A percentile compares a stretch with the other conserved stretches of the same genome.
Evolutionary conservation across 2,888 invertebrate genomes (phyloP).

Genomic region (Pachycephus smyrnensis): DNA sequence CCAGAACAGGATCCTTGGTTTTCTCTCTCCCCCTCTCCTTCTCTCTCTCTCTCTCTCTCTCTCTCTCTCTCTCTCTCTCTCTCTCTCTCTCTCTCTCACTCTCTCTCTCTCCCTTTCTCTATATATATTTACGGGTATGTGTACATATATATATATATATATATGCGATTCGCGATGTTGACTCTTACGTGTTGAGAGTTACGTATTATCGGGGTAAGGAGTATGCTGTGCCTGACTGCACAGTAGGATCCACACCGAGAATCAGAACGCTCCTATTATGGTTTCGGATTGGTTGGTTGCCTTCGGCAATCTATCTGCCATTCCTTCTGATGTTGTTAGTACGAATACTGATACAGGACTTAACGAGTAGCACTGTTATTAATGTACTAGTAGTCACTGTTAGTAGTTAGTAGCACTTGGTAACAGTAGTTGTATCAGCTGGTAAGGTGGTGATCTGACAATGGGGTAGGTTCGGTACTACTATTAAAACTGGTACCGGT

Average conservation of each 20-base stretch:
- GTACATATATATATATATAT: slow-evolving; percentile 17
- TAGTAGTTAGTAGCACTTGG: background rate
- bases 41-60: slow-evolving; percentile 11
- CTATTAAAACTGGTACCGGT: background rate
- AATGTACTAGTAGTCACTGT: background rate
- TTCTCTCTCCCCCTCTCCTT: slow-evolving; percentile 6
- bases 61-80: slow-evolving; percentile 9
- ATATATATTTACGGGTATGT: too few species aligned
- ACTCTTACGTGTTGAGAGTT: background rate
- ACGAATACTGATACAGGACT: background rate
- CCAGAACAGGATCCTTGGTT: slow-evolving; percentile 18
- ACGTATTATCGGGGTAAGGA: background rate
- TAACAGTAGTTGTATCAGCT: background rate
- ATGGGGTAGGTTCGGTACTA: background rate
- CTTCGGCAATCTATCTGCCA: background rate
- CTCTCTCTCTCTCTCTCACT: slow-evolving; percentile 2
- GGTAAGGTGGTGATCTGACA: background rate
- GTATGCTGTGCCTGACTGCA: background rate
- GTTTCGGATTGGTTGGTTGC: slow-evolving; percentile 1
- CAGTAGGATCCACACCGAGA: background rate
- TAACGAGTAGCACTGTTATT: background rate
- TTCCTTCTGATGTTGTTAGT: background rate
- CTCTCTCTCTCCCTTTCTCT: slow-evolving; percentile 11
- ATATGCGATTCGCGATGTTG: background rate
- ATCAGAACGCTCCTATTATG: background rate